Conservation (phyloP, 1,140 invertebrate genomes). For the Drosophila santomea region DNA sequence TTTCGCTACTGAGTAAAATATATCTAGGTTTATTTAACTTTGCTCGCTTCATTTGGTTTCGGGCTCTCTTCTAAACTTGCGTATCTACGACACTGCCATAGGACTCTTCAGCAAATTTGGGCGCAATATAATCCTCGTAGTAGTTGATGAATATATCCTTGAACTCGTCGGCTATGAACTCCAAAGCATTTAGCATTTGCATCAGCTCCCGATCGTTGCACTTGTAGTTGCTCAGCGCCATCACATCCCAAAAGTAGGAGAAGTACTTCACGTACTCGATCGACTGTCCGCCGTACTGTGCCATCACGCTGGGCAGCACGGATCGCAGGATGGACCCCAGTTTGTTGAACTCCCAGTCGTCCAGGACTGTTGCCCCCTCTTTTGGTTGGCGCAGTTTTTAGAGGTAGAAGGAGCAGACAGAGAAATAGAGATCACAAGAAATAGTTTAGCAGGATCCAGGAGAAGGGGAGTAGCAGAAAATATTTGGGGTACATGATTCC, state of each 20-base stretch:
- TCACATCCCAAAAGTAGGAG: conserved; percentile 70
- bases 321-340: conserved; percentile 64
- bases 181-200: conserved; percentile 74
- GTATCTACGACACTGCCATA: conserved; percentile 70
- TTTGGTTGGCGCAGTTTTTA: not conserved
- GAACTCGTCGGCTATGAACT: conserved; percentile 69
- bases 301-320: conserved; percentile 55
- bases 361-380: conserved; percentile 54
- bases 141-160: conserved; percentile 76
- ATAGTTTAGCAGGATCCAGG: conserved; percentile 14
- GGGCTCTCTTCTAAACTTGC: conserved; percentile 48
- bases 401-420: conserved; percentile 17
- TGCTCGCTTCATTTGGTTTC: conserved; percentile 11
- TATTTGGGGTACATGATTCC: not conserved
- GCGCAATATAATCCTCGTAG: conserved; percentile 72
- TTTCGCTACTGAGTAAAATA: conserved; percentile 52
- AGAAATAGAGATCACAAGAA: conserved; percentile 32
- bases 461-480: not conserved
- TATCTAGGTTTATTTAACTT: conserved; percentile 39
- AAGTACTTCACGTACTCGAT: conserved; percentile 68
- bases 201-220: conserved; percentile 70
- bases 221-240: conserved; percentile 69
- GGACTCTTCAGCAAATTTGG: conserved; percentile 69
- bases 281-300: conserved; percentile 59
- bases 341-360: conserved; percentile 74